Conservation (phyloP, 2,113 vertebrate species). For the Colossoma macropomum region DNA sequence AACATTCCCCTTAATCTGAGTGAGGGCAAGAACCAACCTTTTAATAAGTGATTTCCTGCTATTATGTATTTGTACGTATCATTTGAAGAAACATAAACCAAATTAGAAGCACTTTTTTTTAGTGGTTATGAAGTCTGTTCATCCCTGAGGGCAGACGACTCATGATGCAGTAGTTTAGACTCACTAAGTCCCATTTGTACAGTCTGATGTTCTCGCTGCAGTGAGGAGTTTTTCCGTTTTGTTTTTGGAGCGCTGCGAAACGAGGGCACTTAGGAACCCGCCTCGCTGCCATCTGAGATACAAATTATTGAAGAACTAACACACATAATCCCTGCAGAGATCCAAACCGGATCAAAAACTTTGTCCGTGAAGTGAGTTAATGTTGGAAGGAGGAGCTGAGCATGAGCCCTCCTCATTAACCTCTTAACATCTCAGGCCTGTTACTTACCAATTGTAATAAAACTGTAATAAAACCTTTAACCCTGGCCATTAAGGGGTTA, state of each 20-base stretch:
- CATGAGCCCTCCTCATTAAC: no score
- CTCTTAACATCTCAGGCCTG: no score
- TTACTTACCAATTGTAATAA: no score
- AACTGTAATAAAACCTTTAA: no score
- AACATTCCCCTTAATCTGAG: no score
- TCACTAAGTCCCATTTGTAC: neutral
- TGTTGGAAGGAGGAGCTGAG: neutral
- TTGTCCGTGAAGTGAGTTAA: conserved; percentile 46
- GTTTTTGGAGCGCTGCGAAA: conserved; percentile 5
- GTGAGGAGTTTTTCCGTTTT: neutral
- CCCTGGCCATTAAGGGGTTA: no score
- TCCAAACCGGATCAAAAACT: conserved; percentile 61
- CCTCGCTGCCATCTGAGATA: neutral
- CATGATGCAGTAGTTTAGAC: neutral
- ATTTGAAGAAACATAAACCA: neutral
- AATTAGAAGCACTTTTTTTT: no score
- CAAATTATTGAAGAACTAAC: conserved; percentile 35
- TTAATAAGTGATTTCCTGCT: no score
- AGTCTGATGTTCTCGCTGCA: neutral
- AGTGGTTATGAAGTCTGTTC: neutral
- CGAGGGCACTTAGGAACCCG: conserved; percentile 1
- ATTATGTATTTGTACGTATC: no score
- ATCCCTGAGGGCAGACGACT: neutral
- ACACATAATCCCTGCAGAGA: conserved; percentile 57
- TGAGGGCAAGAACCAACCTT: no score